Evolutionary conservation across 1,140 invertebrate genomes (phyloP).

Genomic region (Drosophila fuyamai): DNA sequence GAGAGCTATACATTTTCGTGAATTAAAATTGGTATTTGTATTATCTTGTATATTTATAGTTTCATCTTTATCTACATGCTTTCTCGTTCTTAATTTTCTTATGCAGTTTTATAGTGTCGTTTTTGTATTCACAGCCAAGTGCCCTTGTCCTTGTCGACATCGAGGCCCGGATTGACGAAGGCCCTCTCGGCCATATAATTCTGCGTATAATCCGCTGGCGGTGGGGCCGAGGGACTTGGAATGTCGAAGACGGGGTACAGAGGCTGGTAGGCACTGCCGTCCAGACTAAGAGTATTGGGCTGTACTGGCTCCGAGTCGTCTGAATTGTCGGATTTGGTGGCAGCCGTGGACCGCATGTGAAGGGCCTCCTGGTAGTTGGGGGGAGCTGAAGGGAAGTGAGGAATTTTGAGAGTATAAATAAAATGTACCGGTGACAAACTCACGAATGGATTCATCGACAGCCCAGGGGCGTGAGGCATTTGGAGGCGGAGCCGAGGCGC

Average conservation of each 20-base stretch:
- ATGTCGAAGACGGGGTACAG: conserved; percentile 76
- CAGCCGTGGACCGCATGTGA: conserved; percentile 44
- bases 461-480: conserved; percentile 36
- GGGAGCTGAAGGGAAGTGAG: conserved; percentile 35
- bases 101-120: neutral
- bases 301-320: conserved; percentile 23
- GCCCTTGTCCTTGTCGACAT: conserved; percentile 51
- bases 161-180: conserved; percentile 37
- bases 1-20: too few relatives aligned
- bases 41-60: neutral
- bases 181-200: conserved; percentile 42
- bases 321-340: neutral
- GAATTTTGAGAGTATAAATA: neutral
- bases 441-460: conserved; percentile 49
- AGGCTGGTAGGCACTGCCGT: conserved; percentile 60
- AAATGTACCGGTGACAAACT: neutral
- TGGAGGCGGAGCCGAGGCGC: conserved; percentile 28
- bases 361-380: conserved; percentile 75
- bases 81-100: neutral
- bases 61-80: neutral
- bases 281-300: conserved; percentile 51
- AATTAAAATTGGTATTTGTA: too few relatives aligned
- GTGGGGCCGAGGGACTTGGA: conserved; percentile 58
- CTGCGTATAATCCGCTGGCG: conserved; percentile 21
- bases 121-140: conserved; percentile 55